Evolutionary conservation across 2,113 vertebrate species (phyloP).

Genomic region (Leptodactylus fuscus): DNA sequence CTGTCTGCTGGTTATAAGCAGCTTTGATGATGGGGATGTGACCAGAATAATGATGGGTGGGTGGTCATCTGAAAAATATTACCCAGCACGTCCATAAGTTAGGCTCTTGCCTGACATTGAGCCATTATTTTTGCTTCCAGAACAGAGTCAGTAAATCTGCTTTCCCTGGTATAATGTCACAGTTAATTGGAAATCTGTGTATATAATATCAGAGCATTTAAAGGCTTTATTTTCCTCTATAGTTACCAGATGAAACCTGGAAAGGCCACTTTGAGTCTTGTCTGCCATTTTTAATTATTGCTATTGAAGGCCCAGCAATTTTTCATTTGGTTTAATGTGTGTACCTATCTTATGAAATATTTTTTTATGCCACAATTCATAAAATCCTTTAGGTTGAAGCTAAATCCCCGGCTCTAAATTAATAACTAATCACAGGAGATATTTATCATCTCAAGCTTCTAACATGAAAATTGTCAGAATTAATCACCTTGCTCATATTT

Average conservation of each 20-base stretch:
- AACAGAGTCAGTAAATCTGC: no score
- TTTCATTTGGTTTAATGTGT: slow-evolving; percentile 70
- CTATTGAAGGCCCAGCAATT: slow-evolving; percentile 67
- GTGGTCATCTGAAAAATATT: no score
- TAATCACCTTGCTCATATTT: slow-evolving; percentile 82
- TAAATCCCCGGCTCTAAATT: slow-evolving; percentile 80
- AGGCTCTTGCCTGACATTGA: no score
- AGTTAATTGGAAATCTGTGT: neutral
- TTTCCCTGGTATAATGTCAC: neutral
- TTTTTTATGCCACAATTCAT: slow-evolving; percentile 81
- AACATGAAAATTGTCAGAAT: slow-evolving; percentile 84
- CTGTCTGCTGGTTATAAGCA: no score
- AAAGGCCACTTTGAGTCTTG: slow-evolving; percentile 61
- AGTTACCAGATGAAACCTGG: slow-evolving; percentile 61
- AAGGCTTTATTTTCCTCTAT: neutral
- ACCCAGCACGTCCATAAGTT: no score
- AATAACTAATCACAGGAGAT: slow-evolving; percentile 82
- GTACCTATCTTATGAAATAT: slow-evolving; percentile 65
- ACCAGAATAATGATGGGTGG: no score
- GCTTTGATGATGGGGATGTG: no score
- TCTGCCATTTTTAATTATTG: slow-evolving; percentile 75
- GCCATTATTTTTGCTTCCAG: no score
- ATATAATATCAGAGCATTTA: neutral
- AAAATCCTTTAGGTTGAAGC: slow-evolving; percentile 77
- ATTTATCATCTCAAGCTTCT: slow-evolving; percentile 83